Percentiles rank a stretch among this genome's conserved stretches.
These are phyloP conservation scores for Sarcoramphus papa DNA, from an alignment of 2,797 vertebrate genomes.

Conservation along the genomic window DNA sequence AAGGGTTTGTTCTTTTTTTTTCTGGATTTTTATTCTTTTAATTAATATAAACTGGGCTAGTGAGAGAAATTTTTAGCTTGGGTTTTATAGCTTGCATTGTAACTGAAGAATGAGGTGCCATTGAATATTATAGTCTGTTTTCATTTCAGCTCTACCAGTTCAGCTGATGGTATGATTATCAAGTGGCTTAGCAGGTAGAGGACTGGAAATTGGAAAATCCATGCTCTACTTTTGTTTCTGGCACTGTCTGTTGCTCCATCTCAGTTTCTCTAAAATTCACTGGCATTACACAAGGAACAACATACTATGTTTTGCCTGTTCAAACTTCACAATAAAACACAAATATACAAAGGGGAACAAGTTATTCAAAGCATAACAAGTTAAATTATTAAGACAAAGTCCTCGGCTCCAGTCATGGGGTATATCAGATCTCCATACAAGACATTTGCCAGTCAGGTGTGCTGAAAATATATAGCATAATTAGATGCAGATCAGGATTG, in stretches of 20 bases:
- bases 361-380: neutral
- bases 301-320: neutral
- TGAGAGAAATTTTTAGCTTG: neutral
- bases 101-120: neutral
- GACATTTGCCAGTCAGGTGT: neutral
- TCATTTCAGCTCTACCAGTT: neutral
- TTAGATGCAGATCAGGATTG: neutral
- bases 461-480: neutral
- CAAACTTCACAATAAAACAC: neutral
- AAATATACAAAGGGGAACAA: neutral
- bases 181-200: neutral
- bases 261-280: neutral
- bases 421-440: rapidly evolving
- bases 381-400: neutral
- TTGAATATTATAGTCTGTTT: neutral
- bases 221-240: neutral
- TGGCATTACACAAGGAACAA: neutral
- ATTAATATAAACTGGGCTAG: neutral
- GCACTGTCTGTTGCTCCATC: neutral
- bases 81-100: neutral
- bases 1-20: rapidly evolving
- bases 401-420: neutral
- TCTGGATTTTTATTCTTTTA: neutral
- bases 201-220: neutral
- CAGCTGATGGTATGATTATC: neutral